Conservation (phyloP, 1,140 invertebrate species). For the Penaeus vannamei region DNA sequence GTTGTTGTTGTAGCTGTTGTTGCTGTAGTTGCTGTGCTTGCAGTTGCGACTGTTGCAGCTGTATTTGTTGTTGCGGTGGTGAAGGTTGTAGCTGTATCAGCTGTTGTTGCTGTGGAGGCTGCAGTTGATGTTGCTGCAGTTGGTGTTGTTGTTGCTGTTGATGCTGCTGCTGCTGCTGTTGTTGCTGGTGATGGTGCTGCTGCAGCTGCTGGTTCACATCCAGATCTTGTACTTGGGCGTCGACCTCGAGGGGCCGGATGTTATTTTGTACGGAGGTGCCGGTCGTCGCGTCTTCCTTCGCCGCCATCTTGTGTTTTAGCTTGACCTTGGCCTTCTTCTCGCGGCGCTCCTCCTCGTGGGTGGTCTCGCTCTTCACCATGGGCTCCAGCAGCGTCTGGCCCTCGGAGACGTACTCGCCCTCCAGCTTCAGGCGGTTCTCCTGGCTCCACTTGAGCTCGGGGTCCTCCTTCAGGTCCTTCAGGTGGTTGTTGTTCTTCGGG, state of each 20-base stretch:
- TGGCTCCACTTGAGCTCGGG: conserved; percentile 42
- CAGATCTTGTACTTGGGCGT: conserved; percentile 36
- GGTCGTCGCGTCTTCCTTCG: conserved; percentile 2
- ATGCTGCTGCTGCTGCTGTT: no score
- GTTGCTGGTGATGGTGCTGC: no score
- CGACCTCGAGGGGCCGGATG: conserved; percentile 3
- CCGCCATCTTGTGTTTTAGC: conserved; percentile 46
- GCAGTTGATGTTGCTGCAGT: not conserved
- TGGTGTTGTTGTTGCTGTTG: conserved; percentile 16
- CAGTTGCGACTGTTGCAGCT: not conserved
- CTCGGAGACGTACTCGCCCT: conserved; percentile 31
- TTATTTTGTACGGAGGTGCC: conserved; percentile 38
- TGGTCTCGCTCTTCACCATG: not conserved
- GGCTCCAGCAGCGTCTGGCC: conserved; percentile 6
- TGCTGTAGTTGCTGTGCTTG: not conserved
- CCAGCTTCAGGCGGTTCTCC: conserved; percentile 42
- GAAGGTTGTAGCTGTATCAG: conserved; percentile 16
- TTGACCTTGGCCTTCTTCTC: conserved; percentile 53
- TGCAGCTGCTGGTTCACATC: not conserved
- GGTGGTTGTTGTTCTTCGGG: conserved; percentile 55
- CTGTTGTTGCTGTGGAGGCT: conserved; percentile 39
- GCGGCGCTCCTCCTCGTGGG: conserved; percentile 48
- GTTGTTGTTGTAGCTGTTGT: conserved; percentile 31
- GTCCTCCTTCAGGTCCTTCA: conserved; percentile 50
- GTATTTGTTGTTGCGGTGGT: not conserved